phyloP scores from a whole-genome alignment of 1,140 invertebrate genomes.

The Chrysopa pallens region DNA sequence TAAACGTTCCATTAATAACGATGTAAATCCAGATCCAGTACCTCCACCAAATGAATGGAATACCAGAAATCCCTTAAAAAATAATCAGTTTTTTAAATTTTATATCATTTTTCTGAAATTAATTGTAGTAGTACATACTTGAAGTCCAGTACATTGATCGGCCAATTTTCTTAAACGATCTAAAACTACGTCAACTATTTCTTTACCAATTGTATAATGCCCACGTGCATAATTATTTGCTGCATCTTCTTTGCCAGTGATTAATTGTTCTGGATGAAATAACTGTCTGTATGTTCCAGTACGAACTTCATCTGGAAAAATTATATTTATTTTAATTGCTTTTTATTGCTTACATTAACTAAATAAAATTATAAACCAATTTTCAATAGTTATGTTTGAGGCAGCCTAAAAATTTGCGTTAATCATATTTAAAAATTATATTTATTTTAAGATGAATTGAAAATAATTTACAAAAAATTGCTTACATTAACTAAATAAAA shows the following conservation, averaged over 20 bases:
- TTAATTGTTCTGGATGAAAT: constrained; percentile 59
- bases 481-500: too few relatives aligned
- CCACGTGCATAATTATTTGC: constrained; percentile 78
- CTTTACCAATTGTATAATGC: constrained; percentile 65
- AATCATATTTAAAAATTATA: too few relatives aligned
- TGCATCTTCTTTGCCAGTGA: constrained; percentile 71
- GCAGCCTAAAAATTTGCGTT: too few relatives aligned
- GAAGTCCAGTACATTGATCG: constrained; percentile 43
- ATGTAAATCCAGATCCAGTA: constrained; percentile 68
- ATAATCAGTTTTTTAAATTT: too few relatives aligned
- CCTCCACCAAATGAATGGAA: constrained; percentile 79
- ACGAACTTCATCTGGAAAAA: constrained; percentile 44
- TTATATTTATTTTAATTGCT: too few relatives aligned
- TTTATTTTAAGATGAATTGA: too few relatives aligned
- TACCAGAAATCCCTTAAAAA: constrained; percentile 54
- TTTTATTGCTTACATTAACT: too few relatives aligned
- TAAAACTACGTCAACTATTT: constrained; percentile 38
- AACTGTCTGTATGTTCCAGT: constrained; percentile 52
- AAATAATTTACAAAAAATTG: too few relatives aligned
- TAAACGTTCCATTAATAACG: constrained; percentile 61
- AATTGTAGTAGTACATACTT: constrained; percentile 18
- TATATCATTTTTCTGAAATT: too few relatives aligned
- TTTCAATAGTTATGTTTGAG: too few relatives aligned
- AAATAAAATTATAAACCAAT: too few relatives aligned
- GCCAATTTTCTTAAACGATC: constrained; percentile 35